Evolutionary conservation across 1,140 invertebrate species (phyloP).

Genomic region (Drosophila tropicalis): DNA sequence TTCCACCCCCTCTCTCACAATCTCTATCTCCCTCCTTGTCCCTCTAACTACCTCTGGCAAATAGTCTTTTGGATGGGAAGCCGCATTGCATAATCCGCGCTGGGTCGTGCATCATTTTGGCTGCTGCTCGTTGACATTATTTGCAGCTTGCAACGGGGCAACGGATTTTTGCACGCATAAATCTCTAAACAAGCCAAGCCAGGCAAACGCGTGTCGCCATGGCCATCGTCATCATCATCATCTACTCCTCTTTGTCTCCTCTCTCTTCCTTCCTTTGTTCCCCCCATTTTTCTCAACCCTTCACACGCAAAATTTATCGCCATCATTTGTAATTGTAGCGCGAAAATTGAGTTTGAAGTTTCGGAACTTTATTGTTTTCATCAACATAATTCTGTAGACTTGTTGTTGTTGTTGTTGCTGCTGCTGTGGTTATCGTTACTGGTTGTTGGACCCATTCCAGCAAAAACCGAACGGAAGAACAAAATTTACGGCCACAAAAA

Average conservation of each 20-base stretch:
- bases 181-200: constrained; percentile 81
- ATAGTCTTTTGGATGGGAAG: background rate
- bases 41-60: constrained; percentile 1
- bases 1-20: background rate
- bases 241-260: constrained; percentile 70
- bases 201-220: constrained; percentile 73
- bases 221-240: constrained; percentile 16
- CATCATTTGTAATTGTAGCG: constrained; percentile 79
- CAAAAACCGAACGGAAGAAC: constrained; percentile 59
- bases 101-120: constrained; percentile 72
- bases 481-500: constrained; percentile 64
- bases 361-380: constrained; percentile 66
- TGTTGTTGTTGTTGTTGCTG: constrained; percentile 5
- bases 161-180: constrained; percentile 71
- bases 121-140: constrained; percentile 68
- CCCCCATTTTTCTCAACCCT: constrained; percentile 51
- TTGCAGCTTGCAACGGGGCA: constrained; percentile 54
- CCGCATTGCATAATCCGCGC: constrained; percentile 21
- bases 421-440: constrained; percentile 2
- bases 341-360: constrained; percentile 81
- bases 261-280: constrained; percentile 53
- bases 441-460: constrained; percentile 71
- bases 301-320: constrained; percentile 69
- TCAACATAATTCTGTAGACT: constrained; percentile 70
- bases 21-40: background rate